Conservation (phyloP, 2,113 vertebrate species). For the Machaerirhynchus nigripectus region DNA sequence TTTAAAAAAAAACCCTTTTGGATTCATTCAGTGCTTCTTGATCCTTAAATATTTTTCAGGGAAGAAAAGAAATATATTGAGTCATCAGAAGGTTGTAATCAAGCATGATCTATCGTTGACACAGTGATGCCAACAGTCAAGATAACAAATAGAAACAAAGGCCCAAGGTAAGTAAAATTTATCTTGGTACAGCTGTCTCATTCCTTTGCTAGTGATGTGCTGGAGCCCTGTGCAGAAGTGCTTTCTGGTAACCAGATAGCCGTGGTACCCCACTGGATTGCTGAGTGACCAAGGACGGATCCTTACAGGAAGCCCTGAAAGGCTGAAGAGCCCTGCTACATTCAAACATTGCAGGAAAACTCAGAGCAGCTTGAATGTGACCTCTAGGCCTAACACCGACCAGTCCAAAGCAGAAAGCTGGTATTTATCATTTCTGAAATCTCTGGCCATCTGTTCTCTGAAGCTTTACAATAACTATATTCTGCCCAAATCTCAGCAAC, state of each 20-base stretch:
- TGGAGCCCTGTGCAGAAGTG: neutral
- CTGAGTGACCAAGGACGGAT: neutral
- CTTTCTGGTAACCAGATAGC: neutral
- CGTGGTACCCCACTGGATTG: rapidly evolving
- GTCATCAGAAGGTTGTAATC: neutral
- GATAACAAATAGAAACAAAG: neutral
- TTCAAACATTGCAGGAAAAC: neutral
- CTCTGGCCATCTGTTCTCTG: slow-evolving; percentile 56
- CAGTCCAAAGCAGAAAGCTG: neutral
- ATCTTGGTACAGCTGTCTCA: neutral
- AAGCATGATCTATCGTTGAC: neutral
- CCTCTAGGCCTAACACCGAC: neutral
- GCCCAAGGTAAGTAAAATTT: neutral
- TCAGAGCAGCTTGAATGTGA: neutral
- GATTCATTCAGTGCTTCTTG: neutral
- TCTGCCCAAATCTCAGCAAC: slow-evolving; percentile 20
- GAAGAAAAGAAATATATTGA: neutral
- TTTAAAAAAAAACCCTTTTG: neutral
- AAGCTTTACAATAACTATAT: slow-evolving; percentile 37
- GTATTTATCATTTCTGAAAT: slow-evolving; percentile 32
- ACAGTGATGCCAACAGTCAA: neutral
- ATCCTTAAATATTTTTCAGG: neutral
- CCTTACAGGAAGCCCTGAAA: neutral
- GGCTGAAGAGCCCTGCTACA: neutral
- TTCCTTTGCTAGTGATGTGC: neutral